A percentile compares a stretch with the other conserved stretches of the same genome.
These are phyloP conservation scores for Dromius quadrimaculatus DNA, from an alignment of 2,888 invertebrate genomes.

Conservation along the genomic window DNA sequence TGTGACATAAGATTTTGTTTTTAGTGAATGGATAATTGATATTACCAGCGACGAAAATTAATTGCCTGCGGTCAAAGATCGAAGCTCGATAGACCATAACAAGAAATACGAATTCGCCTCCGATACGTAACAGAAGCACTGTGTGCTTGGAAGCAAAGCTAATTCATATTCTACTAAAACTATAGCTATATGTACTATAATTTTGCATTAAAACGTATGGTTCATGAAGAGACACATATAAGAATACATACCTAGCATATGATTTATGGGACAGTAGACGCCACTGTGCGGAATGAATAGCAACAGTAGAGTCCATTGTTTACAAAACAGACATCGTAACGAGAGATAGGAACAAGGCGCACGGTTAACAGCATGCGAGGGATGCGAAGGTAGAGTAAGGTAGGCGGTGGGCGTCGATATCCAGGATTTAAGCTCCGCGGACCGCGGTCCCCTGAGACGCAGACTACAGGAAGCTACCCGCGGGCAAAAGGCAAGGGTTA, in stretches of 20 bases:
- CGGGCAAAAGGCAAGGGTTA: conserved; percentile 67
- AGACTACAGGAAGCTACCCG: conserved; percentile 66
- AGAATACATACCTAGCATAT: background rate
- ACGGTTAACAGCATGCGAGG: background rate
- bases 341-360: conserved; percentile 9
- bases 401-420: conserved; percentile 46
- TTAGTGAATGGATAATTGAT: conserved; percentile 39
- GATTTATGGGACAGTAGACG: conserved; percentile 27
- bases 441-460: conserved; percentile 64
- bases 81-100: conserved; percentile 31
- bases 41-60: conserved; percentile 38
- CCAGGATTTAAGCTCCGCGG: conserved; percentile 63
- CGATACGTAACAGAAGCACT: conserved; percentile 5
- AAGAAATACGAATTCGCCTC: conserved; percentile 19
- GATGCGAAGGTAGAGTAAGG: conserved; percentile 25
- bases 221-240: conserved; percentile 13
- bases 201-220: conserved; percentile 12
- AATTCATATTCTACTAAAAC: too few relatives aligned
- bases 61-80: conserved; percentile 39
- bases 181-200: too few relatives aligned
- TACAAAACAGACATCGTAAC: conserved; percentile 35
- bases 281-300: background rate
- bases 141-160: too few relatives aligned
- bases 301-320: conserved; percentile 30
- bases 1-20: conserved; percentile 23